Conservation (phyloP, 2,113 vertebrate genomes). For the Microcebus tavaratra region DNA sequence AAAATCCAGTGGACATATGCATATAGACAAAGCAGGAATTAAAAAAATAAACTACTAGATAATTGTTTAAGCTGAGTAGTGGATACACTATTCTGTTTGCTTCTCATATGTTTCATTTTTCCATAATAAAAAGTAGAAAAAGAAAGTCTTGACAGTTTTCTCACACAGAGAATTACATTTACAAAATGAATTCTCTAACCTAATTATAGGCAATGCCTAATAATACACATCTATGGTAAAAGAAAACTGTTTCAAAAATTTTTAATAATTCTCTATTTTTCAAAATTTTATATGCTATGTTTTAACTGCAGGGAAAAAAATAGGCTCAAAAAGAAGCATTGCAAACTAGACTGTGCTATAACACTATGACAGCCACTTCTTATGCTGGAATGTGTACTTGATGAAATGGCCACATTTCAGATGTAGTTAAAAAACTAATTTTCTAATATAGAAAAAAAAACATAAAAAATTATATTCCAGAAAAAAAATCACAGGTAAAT, state of each 20-base stretch:
- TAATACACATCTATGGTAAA: not conserved
- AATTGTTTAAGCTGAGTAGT: not conserved
- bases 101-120: not conserved
- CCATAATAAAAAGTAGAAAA: not conserved
- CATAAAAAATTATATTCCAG: not conserved
- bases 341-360: not conserved
- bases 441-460: not conserved
- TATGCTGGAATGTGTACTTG: not conserved
- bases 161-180: not conserved
- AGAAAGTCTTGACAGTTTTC: not conserved
- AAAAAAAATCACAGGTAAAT: not conserved
- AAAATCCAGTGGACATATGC: not conserved
- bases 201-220: not conserved
- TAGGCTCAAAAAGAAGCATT: not conserved
- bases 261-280: not conserved
- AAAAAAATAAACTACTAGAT: not conserved
- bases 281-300: not conserved
- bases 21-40: not conserved
- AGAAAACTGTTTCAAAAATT: not conserved
- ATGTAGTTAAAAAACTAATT: not conserved
- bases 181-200: not conserved
- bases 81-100: not conserved
- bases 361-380: not conserved
- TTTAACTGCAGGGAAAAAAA: not conserved
- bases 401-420: not conserved